Evolutionary conservation across 2,888 invertebrate genomes (phyloP), one percentile per base, ranked within the genome.

Genomic region (Esperia sulphurella): DNA sequence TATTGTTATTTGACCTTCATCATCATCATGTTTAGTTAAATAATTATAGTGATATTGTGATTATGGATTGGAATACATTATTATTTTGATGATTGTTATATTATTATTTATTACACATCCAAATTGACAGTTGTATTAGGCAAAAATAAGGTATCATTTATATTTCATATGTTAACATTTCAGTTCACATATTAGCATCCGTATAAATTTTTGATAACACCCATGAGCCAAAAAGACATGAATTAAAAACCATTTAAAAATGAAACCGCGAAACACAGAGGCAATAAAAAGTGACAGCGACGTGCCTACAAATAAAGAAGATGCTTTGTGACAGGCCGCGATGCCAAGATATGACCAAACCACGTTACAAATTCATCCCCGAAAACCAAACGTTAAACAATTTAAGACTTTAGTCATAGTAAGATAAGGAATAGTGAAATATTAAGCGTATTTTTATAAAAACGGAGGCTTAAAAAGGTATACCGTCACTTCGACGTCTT

Each of bases 231-330:
- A 79, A 75, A 76, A 75, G 75, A 73, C 72, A 69, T 57, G 69
- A 68, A 75, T 75, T 75, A 75, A 75, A 70, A 71, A 61, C 58
- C 60, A 62, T 65, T 74, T 68, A 73, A 75, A 21, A 72, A 66
- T 62, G 70, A 77, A 71, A 77, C 65, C 59, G 65, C 65, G 67
- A 60, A 64, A 65, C 65, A 66, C 63, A 66, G 64, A 58, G 63
- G 67, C 70, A 71, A 75, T 70, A 77, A 78, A 75, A 79, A 71
- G 66, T 79, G 76, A 75, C 80, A 77, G 66, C 70, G 70, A 73
- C 71, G 66, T 75, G 75, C 74, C 71, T 75, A 64, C 66, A 71
- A 70, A 79, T 74, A 75, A 83, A 73, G 69, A 71, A 73, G 74
- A 75, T 61, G 64, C 65, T 61, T 67, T 71, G 76, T 75, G 79